A percentile compares a stretch with the other conserved stretches of the same genome.
phyloP scores from a whole-genome alignment of 2,797 vertebrate genomes.

The Enteromius trimaculatus region DNA sequence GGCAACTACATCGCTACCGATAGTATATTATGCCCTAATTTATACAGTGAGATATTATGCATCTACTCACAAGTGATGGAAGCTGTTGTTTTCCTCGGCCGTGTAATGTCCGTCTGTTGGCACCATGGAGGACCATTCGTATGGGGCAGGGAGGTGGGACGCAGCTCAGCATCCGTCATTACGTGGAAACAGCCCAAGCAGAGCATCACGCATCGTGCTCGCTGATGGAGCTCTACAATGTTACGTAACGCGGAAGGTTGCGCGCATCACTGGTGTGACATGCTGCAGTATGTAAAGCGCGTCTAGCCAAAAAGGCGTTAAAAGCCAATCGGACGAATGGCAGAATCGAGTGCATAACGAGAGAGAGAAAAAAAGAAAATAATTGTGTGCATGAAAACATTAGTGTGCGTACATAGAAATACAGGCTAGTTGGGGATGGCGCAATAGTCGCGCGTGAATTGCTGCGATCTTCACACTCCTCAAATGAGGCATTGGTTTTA shows the following conservation, averaged over 20 bases:
- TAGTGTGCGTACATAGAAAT: neutral
- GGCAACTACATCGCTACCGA: neutral
- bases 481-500: too few relatives aligned
- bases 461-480: neutral
- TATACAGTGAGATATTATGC: neutral
- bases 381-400: neutral
- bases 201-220: constrained; percentile 7
- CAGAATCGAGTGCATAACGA: neutral
- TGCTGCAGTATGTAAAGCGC: constrained; percentile 9
- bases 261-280: constrained; percentile 1
- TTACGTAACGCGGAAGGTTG: constrained; percentile 23
- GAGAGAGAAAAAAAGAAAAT: neutral
- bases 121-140: neutral
- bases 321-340: neutral
- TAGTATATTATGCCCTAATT: neutral
- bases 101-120: constrained; percentile 45
- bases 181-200: neutral
- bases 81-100: constrained; percentile 35
- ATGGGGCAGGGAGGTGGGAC: neutral
- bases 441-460: neutral
- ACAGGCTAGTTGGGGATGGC: neutral
- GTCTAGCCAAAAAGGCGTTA: neutral
- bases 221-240: neutral
- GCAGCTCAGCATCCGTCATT: constrained; percentile 38
- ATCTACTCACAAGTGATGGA: constrained; percentile 30